Conservation (phyloP, 2,797 vertebrate genomes). For the Amblyraja radiata region DNA sequence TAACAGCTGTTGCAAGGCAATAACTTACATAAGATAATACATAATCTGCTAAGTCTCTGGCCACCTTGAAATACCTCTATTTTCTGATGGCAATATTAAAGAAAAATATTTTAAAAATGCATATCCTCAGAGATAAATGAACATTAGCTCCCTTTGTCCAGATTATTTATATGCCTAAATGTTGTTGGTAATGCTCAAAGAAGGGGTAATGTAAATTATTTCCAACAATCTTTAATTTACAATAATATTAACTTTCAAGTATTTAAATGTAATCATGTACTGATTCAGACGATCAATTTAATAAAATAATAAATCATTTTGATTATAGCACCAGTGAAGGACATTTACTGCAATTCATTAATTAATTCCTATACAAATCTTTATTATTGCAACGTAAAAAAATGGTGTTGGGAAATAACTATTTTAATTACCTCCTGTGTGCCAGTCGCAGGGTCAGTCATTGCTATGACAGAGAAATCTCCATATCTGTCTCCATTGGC, state of each 20-base stretch:
- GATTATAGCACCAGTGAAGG: neutral
- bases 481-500: slow-evolving; percentile 83
- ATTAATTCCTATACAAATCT: neutral
- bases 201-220: neutral
- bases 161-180: neutral
- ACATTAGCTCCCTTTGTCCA: neutral
- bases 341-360: neutral
- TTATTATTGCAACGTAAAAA: neutral
- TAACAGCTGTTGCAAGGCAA: neutral
- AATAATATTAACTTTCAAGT: neutral
- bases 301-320: neutral
- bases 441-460: slow-evolving; percentile 78
- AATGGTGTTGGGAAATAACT: neutral
- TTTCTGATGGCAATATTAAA: neutral
- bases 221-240: neutral
- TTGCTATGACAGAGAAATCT: slow-evolving; percentile 90
- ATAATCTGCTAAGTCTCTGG: neutral
- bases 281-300: neutral
- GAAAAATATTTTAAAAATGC: neutral
- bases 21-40: neutral
- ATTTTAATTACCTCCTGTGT: slow-evolving; percentile 76
- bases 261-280: neutral
- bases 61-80: neutral
- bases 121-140: neutral
- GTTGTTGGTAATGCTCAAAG: neutral